Percentiles rank a stretch among this genome's conserved stretches.
phyloP scores from a whole-genome alignment of 2,888 invertebrate species.

The Netelia inedita region DNA sequence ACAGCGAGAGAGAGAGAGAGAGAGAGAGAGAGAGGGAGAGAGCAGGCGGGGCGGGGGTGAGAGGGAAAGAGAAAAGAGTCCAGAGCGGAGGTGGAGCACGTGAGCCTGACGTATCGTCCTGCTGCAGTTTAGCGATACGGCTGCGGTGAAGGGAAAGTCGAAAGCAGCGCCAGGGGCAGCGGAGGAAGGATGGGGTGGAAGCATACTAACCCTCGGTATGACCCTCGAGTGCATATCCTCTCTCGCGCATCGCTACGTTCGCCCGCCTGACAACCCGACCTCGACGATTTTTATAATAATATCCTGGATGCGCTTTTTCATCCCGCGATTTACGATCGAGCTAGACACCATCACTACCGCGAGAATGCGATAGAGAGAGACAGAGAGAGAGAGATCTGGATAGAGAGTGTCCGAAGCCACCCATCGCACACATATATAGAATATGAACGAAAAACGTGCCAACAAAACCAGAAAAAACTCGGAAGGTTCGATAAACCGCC shows the following conservation, averaged over 20 bases:
- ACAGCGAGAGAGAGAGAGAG: background rate
- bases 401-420: constrained; percentile 20
- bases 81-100: constrained; percentile 56
- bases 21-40: background rate
- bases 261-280: constrained; percentile 43
- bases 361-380: constrained; percentile 13
- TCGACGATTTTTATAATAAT: constrained; percentile 76
- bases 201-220: constrained; percentile 24
- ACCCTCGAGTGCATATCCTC: constrained; percentile 15
- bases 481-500: constrained; percentile 76
- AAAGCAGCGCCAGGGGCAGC: background rate
- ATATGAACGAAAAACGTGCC: constrained; percentile 24
- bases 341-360: background rate
- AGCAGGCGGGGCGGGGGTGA: constrained; percentile 27
- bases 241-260: constrained; percentile 26
- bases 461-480: constrained; percentile 52
- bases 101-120: constrained; percentile 69
- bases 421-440: constrained; percentile 14
- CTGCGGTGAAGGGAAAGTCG: constrained; percentile 27
- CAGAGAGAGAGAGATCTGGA: background rate
- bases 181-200: background rate
- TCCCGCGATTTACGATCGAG: constrained; percentile 74
- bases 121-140: constrained; percentile 72
- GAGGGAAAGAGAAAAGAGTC: constrained; percentile 18
- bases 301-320: constrained; percentile 73